Percentiles rank a stretch among this genome's conserved stretches.
Conservation (phyloP, 2,113 vertebrate genomes). For the Charina bottae region DNA sequence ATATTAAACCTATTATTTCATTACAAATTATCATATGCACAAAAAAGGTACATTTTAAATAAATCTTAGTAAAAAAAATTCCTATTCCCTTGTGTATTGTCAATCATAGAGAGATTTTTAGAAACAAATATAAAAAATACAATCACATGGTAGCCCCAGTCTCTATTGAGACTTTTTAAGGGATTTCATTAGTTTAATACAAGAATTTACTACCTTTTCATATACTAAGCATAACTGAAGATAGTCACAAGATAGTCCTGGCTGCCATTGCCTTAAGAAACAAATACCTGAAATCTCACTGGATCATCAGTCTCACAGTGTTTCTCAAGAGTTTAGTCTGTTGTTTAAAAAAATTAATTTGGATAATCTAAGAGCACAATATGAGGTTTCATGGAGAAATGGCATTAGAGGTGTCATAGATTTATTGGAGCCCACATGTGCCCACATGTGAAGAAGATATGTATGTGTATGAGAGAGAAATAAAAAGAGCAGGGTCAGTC, state of each 20-base stretch:
- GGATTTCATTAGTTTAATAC: background rate
- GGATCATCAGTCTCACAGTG: background rate
- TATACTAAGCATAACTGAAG: background rate
- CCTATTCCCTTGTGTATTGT: background rate
- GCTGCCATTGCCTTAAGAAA: background rate
- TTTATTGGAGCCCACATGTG: background rate
- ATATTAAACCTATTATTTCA: conserved; percentile 19
- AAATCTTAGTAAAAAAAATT: background rate
- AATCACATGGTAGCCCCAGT: background rate
- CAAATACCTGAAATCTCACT: background rate
- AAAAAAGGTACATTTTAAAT: background rate
- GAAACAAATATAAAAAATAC: background rate
- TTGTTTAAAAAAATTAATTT: background rate
- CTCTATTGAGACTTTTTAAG: background rate
- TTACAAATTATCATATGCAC: background rate
- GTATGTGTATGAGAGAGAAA: background rate
- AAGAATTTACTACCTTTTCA: background rate
- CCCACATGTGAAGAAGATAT: background rate
- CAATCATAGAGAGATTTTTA: background rate
- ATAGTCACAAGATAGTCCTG: background rate
- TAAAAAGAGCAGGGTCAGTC: background rate
- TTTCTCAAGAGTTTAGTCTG: background rate
- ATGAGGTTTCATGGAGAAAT: background rate
- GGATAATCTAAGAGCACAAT: background rate
- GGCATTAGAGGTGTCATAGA: background rate